Evolutionary conservation across 2,113 vertebrate genomes (phyloP).

Genomic region (Pterocles gutturalis): DNA sequence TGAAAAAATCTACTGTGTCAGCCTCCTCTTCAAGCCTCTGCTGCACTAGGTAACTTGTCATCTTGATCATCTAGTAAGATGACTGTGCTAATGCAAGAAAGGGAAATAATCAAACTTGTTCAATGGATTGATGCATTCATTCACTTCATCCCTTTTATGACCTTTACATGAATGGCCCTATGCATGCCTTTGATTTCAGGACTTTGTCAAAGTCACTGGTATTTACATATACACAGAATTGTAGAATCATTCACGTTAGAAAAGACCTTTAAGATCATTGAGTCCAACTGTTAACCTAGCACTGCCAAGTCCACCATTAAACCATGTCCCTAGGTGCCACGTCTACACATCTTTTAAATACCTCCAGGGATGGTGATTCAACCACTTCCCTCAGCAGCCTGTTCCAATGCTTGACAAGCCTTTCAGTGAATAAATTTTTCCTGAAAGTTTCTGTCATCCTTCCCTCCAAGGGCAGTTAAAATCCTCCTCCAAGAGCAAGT

Average conservation of each 20-base stretch:
- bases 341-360: neutral
- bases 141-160: neutral
- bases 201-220: neutral
- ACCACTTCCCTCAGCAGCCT: neutral
- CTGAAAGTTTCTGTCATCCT: neutral
- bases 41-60: neutral
- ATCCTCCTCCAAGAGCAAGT: neutral
- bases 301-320: neutral
- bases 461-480: neutral
- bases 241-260: neutral
- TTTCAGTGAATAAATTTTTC: neutral
- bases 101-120: neutral
- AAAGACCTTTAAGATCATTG: neutral
- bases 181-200: neutral
- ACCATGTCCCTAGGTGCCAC: neutral
- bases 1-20: neutral
- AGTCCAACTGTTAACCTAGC: neutral
- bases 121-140: neutral
- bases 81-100: neutral
- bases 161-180: neutral
- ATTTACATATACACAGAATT: neutral
- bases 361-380: neutral
- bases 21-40: neutral
- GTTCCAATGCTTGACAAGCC: neutral
- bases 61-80: neutral